Percentiles rank a stretch among this genome's conserved stretches.
phyloP scores from a whole-genome alignment of 2,797 vertebrate species.

The Lepilemur ruficaudatus region DNA sequence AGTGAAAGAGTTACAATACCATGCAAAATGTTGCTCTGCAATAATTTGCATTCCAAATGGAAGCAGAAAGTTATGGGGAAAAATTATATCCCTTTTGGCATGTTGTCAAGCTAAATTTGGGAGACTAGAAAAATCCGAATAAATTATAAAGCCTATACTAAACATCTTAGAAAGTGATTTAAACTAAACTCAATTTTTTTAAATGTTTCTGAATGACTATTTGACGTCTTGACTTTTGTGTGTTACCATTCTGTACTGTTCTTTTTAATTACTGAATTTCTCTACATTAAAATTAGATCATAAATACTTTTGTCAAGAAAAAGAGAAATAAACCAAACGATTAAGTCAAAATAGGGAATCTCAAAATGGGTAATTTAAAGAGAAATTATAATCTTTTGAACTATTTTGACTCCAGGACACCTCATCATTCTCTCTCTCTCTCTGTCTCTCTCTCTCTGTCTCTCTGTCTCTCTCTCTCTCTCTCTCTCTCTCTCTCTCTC shows the following conservation, averaged over 20 bases:
- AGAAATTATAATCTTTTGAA: not conserved
- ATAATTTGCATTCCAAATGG: slow-evolving; percentile 64
- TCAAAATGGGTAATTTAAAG: not conserved
- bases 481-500: too few species aligned
- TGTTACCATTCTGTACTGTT: slow-evolving; percentile 10
- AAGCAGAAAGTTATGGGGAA: slow-evolving; percentile 31
- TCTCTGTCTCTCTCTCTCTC: too few species aligned
- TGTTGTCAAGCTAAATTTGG: slow-evolving; percentile 70
- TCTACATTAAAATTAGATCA: slow-evolving; percentile 34
- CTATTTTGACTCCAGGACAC: not conserved
- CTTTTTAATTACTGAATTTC: slow-evolving; percentile 51
- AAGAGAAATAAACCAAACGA: not conserved
- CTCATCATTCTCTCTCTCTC: not conserved
- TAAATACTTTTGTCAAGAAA: not conserved
- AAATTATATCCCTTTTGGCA: slow-evolving; percentile 45
- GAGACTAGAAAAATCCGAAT: slow-evolving; percentile 60
- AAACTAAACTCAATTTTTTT: slow-evolving; percentile 7
- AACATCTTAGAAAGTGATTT: slow-evolving; percentile 62
- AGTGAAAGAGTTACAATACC: slow-evolving; percentile 23
- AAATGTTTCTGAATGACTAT: slow-evolving; percentile 28
- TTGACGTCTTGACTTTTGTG: slow-evolving; percentile 44
- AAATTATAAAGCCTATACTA: slow-evolving; percentile 61
- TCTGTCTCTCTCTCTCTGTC: not conserved
- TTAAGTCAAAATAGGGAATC: not conserved
- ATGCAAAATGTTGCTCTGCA: not conserved